Evolutionary conservation across 2,797 vertebrate genomes (phyloP).

Genomic region (Neopelma chrysocephalum): DNA sequence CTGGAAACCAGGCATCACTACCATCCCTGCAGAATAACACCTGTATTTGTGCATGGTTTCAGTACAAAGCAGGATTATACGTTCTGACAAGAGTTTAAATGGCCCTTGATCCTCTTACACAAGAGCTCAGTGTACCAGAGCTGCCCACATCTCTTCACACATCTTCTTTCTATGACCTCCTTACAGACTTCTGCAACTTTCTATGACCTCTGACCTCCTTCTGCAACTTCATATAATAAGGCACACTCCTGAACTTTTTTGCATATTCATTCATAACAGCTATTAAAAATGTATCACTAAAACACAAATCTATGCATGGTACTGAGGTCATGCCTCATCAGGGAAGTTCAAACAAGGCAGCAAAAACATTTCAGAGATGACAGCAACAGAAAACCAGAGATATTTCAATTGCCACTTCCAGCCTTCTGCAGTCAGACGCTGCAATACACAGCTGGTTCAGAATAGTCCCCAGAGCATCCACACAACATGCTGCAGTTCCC

Average conservation of each 20-base stretch:
- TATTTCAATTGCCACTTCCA: background rate
- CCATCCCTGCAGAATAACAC: background rate
- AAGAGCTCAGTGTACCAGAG: background rate
- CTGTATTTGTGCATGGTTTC: background rate
- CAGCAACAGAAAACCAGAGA: background rate
- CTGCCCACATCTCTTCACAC: background rate
- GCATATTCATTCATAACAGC: background rate
- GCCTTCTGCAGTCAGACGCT: background rate
- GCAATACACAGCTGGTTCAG: background rate
- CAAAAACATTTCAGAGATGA: background rate
- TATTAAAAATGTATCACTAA: background rate
- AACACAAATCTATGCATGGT: background rate
- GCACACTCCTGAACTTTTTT: background rate
- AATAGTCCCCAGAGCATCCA: background rate
- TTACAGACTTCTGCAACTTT: background rate
- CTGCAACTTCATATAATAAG: background rate
- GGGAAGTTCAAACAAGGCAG: background rate
- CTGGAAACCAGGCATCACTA: background rate
- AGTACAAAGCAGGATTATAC: background rate
- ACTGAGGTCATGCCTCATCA: background rate
- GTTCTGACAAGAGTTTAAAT: background rate
- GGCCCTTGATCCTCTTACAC: background rate
- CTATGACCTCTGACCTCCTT: background rate
- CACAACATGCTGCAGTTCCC: background rate
- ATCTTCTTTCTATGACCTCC: background rate